Conservation (phyloP, 2,797 vertebrate genomes). For the Myripristis murdjan region DNA sequence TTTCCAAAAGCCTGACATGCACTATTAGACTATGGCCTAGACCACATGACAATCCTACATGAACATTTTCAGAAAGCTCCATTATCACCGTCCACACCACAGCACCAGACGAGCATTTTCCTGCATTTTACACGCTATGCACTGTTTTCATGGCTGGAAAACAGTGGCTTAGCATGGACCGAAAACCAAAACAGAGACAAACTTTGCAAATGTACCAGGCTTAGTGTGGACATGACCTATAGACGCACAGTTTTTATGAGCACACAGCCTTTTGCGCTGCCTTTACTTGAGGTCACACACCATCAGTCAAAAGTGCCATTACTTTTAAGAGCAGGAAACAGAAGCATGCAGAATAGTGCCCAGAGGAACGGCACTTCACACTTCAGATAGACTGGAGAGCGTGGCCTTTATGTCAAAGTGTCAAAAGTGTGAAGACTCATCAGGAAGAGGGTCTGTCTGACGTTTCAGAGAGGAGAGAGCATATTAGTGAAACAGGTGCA, state of each 20-base stretch:
- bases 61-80: no score
- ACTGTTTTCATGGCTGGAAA: no score
- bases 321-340: conserved; percentile 51
- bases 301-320: conserved; percentile 22
- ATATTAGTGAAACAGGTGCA: conserved; percentile 65
- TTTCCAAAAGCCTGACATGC: no score
- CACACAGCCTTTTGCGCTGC: conserved; percentile 17
- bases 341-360: conserved; percentile 54
- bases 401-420: conserved; percentile 45
- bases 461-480: conserved; percentile 8
- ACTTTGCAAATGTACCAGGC: no score
- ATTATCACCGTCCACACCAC: no score
- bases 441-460: conserved; percentile 33
- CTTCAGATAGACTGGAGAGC: conserved; percentile 41
- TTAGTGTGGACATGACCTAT: no score
- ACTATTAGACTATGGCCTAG: no score
- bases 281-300: conserved; percentile 21
- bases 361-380: conserved; percentile 51
- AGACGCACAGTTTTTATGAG: background rate
- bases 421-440: conserved; percentile 58
- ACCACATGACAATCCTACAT: no score
- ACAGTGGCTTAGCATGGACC: no score
- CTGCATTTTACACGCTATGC: no score
- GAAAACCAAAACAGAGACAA: no score
- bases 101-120: no score